A percentile compares a stretch with the other conserved stretches of the same genome.
Evolutionary conservation across 92 coral and sea anemone genomes (phyloP).

Genomic region (Umimayanthus chanpuru): DNA sequence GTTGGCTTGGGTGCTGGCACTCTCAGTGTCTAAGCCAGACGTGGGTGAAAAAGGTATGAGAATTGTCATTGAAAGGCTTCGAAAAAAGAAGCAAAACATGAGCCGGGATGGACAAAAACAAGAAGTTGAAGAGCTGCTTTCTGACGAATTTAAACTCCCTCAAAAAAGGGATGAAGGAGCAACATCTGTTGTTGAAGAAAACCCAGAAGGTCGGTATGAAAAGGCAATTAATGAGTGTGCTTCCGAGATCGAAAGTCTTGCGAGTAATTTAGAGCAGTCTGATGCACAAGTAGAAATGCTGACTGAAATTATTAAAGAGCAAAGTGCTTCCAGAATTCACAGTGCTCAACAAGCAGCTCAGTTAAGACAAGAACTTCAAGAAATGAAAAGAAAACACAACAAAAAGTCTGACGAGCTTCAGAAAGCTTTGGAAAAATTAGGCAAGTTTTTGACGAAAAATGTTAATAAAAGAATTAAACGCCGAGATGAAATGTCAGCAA

Average conservation of each 20-base stretch:
- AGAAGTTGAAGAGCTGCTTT: background rate
- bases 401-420: conserved; percentile 21
- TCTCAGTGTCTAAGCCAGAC: conserved; percentile 13
- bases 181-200: background rate
- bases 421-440: conserved; percentile 28
- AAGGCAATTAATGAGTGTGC: background rate
- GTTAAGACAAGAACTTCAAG: conserved; percentile 21
- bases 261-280: conserved; percentile 4
- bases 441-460: conserved; percentile 16
- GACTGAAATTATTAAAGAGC: conserved; percentile 9
- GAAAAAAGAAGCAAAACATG: background rate
- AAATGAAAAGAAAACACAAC: conserved; percentile 18
- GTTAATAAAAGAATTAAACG: conserved; percentile 10
- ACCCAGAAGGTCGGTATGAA: background rate
- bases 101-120: background rate
- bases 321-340: no score
- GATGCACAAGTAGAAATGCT: background rate
- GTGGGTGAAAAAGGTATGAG: conserved; percentile 24
- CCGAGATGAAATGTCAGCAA: conserved; percentile 42
- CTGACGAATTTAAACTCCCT: background rate
- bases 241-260: background rate
- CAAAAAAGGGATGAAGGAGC: background rate
- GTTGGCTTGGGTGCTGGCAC: conserved; percentile 10
- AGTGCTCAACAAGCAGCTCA: conserved; percentile 9
- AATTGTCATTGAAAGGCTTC: conserved; percentile 23